Percentiles rank a stretch among this genome's conserved stretches.
Conservation (phyloP, 1,140 invertebrate species). For the Aphis craccivora region DNA sequence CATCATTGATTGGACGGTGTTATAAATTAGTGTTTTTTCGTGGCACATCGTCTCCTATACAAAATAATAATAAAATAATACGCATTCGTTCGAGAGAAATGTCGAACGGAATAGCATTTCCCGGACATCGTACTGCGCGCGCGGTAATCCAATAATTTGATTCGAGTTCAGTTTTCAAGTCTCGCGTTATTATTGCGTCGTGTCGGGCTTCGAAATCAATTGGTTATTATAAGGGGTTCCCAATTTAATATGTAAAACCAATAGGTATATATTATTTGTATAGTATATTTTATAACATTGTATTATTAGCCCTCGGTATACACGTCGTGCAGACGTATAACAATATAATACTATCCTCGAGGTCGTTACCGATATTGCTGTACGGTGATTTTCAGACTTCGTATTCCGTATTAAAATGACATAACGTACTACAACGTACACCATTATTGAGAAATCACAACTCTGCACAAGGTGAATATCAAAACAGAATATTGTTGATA, state of each 20-base stretch:
- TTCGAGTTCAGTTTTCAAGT: neutral
- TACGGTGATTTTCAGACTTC: neutral
- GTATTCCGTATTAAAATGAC: neutral
- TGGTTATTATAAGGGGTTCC: neutral
- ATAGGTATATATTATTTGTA: neutral
- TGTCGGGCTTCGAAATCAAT: neutral
- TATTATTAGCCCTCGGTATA: neutral
- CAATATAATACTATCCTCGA: neutral
- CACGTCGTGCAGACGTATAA: neutral
- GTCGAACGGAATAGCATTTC: neutral
- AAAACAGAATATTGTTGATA: neutral
- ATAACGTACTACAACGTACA: neutral
- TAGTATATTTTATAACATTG: neutral
- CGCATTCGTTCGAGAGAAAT: neutral
- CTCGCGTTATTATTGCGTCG: neutral
- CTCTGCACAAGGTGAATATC: neutral
- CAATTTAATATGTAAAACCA: slow-evolving; percentile 20
- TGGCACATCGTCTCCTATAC: neutral
- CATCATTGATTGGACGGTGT: neutral
- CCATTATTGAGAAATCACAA: neutral
- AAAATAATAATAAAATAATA: neutral
- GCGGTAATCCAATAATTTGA: neutral
- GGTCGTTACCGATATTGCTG: neutral
- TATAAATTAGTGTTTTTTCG: neutral
- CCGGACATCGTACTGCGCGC: neutral